A percentile compares a stretch with the other conserved stretches of the same genome.
Conservation (phyloP, 2,888 invertebrate genomes). For the Chirona hameri region DNA sequence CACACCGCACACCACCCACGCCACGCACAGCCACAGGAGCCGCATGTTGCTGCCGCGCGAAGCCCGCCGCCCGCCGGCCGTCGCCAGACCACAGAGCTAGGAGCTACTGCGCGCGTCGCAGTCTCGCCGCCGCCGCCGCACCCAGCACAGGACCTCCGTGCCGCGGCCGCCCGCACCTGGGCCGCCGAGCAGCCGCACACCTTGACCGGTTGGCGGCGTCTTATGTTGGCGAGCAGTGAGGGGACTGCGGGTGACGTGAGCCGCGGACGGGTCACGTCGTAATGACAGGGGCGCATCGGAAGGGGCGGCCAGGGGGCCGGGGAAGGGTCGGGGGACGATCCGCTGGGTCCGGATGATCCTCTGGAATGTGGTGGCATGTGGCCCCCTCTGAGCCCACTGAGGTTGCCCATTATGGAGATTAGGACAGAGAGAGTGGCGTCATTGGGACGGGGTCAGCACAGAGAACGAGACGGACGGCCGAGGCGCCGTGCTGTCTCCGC, state of each 20-base stretch:
- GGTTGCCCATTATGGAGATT: too few relatives aligned
- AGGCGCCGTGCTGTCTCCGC: too few relatives aligned
- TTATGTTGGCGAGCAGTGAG: not conserved
- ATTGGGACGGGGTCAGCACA: too few relatives aligned
- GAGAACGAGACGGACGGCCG: too few relatives aligned
- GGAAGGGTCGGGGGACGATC: too few relatives aligned
- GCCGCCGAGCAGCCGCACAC: not conserved
- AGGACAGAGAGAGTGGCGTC: too few relatives aligned
- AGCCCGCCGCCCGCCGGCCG: not conserved
- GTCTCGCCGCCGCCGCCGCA: not conserved
- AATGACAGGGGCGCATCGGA: not conserved
- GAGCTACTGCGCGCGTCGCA: not conserved
- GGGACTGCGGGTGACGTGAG: not conserved
- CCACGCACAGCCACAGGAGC: not conserved
- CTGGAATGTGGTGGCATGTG: not conserved
- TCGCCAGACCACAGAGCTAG: not conserved
- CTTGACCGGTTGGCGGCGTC: not conserved
- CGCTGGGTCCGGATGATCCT: not conserved
- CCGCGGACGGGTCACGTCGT: not conserved
- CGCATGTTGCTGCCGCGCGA: not conserved
- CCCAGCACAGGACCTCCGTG: not conserved
- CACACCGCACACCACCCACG: not conserved
- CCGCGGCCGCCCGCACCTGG: conserved; percentile 3
- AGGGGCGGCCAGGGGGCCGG: not conserved
- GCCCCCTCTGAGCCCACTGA: too few relatives aligned